Conservation (phyloP, 2,113 vertebrate genomes). For the Tursiops truncatus region DNA sequence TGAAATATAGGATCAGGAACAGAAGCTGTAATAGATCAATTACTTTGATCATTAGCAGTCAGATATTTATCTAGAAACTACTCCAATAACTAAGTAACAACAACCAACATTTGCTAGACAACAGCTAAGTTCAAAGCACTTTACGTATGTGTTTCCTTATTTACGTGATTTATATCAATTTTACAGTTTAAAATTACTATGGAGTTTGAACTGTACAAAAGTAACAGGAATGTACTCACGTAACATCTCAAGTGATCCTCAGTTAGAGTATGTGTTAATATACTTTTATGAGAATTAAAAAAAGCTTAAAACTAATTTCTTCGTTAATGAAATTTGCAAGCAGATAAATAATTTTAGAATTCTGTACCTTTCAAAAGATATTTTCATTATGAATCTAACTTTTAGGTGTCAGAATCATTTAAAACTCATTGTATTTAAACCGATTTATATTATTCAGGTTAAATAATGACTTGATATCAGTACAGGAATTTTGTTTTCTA, state of each 20-base stretch:
- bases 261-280: neutral
- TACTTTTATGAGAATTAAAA: neutral
- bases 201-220: neutral
- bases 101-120: neutral
- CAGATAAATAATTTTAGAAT: neutral
- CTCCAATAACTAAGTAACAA: neutral
- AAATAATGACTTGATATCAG: neutral
- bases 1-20: neutral
- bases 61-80: conserved; percentile 23
- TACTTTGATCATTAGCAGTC: conserved; percentile 9
- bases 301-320: neutral
- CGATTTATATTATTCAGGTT: neutral
- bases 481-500: conserved; percentile 34
- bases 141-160: neutral
- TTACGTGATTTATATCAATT: neutral
- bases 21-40: neutral
- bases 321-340: conserved; percentile 28
- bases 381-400: neutral
- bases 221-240: neutral
- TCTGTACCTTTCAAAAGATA: neutral
- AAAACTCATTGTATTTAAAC: neutral
- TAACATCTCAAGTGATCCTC: neutral
- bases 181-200: conserved; percentile 44
- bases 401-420: neutral
- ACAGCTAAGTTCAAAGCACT: neutral